Percentiles rank a stretch among this genome's conserved stretches.
These are phyloP conservation scores for Amblyopsis rosae DNA, from an alignment of 2,113 vertebrate genomes.

Conservation along the genomic window DNA sequence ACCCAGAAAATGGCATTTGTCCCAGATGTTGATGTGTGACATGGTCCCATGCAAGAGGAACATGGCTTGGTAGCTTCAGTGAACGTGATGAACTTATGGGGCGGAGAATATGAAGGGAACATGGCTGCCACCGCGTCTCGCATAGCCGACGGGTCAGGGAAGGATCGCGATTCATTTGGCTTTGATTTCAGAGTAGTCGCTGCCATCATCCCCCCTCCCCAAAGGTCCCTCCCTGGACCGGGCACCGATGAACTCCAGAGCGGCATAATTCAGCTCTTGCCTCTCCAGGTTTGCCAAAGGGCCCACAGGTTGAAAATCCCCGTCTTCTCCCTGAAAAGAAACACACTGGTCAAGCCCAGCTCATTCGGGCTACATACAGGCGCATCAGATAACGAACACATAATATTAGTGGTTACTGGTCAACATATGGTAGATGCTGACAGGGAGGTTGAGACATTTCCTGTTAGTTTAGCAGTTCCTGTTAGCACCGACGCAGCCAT, in stretches of 20 bases:
- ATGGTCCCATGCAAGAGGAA: constrained; percentile 28
- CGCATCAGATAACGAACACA: constrained; percentile 19
- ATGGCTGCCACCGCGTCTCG: constrained; percentile 71
- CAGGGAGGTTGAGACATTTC: constrained; percentile 57
- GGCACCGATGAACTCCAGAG: constrained; percentile 73
- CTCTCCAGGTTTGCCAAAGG: constrained; percentile 75
- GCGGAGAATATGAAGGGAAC: constrained; percentile 19
- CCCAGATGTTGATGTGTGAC: constrained; percentile 27
- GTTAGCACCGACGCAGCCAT: constrained; percentile 61
- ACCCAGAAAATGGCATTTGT: constrained; percentile 46
- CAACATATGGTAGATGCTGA: constrained; percentile 33
- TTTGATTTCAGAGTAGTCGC: constrained; percentile 81
- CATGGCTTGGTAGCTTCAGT: not conserved
- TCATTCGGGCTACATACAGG: constrained; percentile 17
- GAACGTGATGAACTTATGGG: constrained; percentile 34
- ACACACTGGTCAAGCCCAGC: constrained; percentile 16
- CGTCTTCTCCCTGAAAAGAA: constrained; percentile 77
- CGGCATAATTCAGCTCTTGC: constrained; percentile 80
- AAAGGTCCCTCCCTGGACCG: constrained; percentile 70
- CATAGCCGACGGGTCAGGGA: constrained; percentile 77
- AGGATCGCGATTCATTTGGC: constrained; percentile 83
- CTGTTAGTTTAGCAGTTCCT: constrained; percentile 52
- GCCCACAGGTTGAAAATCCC: constrained; percentile 79
- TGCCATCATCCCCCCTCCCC: constrained; percentile 76
- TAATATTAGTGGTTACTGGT: constrained; percentile 57